A percentile compares a stretch with the other conserved stretches of the same genome.
Evolutionary conservation across 2,113 vertebrate species (phyloP).

Genomic region (Zosterops pallidus): DNA sequence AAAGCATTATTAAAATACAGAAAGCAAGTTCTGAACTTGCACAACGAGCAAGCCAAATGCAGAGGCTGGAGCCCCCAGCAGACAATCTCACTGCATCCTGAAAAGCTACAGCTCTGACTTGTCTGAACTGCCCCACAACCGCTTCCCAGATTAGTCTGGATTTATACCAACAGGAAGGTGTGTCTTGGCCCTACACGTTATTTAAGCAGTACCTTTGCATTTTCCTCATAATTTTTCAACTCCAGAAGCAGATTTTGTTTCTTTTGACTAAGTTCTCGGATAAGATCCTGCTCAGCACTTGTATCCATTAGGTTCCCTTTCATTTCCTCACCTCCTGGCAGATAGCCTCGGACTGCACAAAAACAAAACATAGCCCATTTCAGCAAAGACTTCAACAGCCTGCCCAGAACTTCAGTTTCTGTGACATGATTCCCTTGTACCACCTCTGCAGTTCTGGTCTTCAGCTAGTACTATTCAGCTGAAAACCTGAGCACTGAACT

Average conservation of each 20-base stretch:
- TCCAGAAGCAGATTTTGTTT: conserved; percentile 93
- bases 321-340: conserved; percentile 87
- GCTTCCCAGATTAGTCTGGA: neutral
- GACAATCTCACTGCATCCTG: neutral
- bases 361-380: neutral
- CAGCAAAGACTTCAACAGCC: neutral
- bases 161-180: neutral
- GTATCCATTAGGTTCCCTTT: conserved; percentile 90
- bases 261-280: conserved; percentile 94
- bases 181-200: neutral
- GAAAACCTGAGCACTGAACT: neutral
- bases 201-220: conserved; percentile 79
- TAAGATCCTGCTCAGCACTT: conserved; percentile 88
- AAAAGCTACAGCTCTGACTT: neutral
- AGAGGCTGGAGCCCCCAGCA: neutral
- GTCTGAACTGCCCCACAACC: neutral
- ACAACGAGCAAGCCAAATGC: neutral
- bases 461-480: neutral
- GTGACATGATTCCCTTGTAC: neutral
- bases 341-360: conserved; percentile 89
- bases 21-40: conserved; percentile 10
- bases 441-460: neutral
- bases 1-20: neutral
- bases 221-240: conserved; percentile 93
- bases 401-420: neutral